phyloP scores from a whole-genome alignment of 2,113 vertebrate species.

The Centropus unirufus region DNA sequence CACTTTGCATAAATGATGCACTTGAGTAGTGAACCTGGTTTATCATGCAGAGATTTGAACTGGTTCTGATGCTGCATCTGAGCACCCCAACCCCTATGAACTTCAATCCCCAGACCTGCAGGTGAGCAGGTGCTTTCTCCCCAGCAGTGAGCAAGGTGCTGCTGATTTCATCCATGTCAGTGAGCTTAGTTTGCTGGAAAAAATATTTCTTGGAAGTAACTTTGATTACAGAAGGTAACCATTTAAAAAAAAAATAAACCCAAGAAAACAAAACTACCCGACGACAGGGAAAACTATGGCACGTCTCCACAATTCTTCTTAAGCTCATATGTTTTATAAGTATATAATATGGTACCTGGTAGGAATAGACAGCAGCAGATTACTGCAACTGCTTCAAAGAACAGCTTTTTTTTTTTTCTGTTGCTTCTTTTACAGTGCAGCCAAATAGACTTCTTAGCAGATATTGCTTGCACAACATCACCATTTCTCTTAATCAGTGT shows the following conservation, averaged over 20 bases:
- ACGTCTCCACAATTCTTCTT: background rate
- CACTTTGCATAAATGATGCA: background rate
- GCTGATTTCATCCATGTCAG: background rate
- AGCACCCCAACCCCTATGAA: background rate
- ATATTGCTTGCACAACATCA: background rate
- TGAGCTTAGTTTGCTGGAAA: background rate
- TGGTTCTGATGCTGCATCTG: background rate
- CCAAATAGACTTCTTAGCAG: background rate
- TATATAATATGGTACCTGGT: background rate
- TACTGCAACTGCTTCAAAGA: background rate
- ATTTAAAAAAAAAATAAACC: background rate
- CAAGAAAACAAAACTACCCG: background rate
- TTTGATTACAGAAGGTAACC: background rate
- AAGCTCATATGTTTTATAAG: background rate
- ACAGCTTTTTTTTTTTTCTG: background rate
- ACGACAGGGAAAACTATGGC: background rate
- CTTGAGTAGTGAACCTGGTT: background rate
- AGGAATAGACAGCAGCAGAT: background rate
- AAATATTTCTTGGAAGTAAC: background rate
- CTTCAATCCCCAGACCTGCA: background rate
- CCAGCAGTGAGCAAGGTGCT: background rate
- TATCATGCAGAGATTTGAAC: background rate
- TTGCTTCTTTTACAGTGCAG: background rate
- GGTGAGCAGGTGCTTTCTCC: background rate
- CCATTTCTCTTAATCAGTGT: slow-evolving; percentile 6